These are phyloP conservation scores for Acropternis orthonyx DNA, from an alignment of 2,797 vertebrate species.

Conservation along the genomic window DNA sequence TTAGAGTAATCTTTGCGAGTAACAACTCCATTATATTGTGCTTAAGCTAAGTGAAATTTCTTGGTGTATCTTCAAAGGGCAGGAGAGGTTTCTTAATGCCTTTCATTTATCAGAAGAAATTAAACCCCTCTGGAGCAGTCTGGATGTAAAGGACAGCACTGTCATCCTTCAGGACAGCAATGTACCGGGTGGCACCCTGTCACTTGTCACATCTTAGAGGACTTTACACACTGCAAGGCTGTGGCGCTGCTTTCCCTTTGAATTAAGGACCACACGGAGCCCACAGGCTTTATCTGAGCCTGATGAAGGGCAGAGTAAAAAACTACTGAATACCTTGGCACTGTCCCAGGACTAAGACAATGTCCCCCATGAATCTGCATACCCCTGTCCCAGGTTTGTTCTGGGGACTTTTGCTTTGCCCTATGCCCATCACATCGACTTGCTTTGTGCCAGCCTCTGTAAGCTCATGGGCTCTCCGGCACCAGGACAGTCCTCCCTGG, in stretches of 20 bases:
- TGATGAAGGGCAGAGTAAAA: not conserved
- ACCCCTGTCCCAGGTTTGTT: not conserved
- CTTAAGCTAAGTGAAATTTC: not conserved
- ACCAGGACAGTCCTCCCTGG: not conserved
- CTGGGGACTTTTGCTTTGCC: not conserved
- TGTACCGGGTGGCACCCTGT: not conserved
- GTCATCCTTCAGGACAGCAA: not conserved
- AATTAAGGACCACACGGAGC: not conserved
- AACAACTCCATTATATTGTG: not conserved
- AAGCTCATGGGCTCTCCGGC: not conserved
- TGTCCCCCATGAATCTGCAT: fast-evolving
- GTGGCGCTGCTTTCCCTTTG: not conserved
- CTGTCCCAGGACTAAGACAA: not conserved
- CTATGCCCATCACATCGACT: not conserved
- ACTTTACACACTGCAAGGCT: not conserved
- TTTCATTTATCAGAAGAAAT: slow-evolving; percentile 17
- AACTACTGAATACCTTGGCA: fast-evolving
- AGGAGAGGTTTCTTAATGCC: not conserved
- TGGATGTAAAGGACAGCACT: not conserved
- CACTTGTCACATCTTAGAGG: not conserved
- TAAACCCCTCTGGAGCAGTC: not conserved
- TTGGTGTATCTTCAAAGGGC: slow-evolving; percentile 27
- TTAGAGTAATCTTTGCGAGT: not conserved
- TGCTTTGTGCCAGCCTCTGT: not conserved
- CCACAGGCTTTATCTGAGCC: not conserved